These are phyloP conservation scores for Myzus persicae DNA, from an alignment of 1,140 invertebrate genomes.

Conservation along the genomic window DNA sequence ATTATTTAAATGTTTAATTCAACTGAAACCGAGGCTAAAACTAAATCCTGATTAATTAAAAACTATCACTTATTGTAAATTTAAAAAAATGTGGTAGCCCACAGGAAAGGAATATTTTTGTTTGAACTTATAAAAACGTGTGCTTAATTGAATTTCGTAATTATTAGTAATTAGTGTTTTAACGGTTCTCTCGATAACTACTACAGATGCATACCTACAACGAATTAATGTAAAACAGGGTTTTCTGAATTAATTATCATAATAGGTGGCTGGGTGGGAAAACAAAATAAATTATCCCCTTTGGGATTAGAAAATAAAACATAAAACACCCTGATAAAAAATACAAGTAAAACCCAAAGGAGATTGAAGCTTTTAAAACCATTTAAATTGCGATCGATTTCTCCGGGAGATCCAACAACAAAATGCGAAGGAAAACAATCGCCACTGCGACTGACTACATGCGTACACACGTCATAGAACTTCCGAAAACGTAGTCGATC, in stretches of 20 bases:
- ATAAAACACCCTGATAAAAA: neutral
- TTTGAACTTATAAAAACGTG: neutral
- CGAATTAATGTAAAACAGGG: neutral
- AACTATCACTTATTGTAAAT: neutral
- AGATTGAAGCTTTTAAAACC: neutral
- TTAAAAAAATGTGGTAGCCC: neutral
- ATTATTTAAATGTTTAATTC: too few species aligned
- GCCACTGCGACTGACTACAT: neutral
- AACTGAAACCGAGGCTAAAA: too few species aligned
- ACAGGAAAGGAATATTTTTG: too few species aligned
- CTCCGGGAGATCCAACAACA: neutral
- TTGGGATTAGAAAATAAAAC: neutral
- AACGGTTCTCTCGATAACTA: neutral
- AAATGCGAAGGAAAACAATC: neutral
- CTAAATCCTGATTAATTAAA: too few species aligned
- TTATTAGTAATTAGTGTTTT: too few species aligned
- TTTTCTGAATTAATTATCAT: neutral
- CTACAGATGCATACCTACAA: neutral
- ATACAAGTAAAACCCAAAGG: neutral
- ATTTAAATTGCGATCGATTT: neutral
- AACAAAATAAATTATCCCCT: too few species aligned
- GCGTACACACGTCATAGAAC: neutral
- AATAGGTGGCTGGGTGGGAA: too few species aligned
- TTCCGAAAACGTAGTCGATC: neutral
- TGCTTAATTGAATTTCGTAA: neutral